Evolutionary conservation across 2,113 vertebrate species (phyloP).

Genomic region (Platichthys stellatus): DNA sequence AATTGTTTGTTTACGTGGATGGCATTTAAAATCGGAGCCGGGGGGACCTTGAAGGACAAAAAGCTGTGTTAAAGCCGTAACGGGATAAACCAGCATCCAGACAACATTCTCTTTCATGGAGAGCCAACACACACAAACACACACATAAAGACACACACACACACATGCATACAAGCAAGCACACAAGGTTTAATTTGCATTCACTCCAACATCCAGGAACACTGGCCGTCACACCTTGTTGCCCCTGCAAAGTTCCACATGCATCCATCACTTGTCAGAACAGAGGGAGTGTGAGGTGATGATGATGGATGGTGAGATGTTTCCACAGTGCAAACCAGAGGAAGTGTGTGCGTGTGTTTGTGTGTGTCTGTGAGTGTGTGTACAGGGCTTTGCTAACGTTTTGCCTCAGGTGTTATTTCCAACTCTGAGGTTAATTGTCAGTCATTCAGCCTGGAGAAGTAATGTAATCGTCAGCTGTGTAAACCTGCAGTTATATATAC

Average conservation of each 20-base stretch:
- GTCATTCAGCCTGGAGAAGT: slow-evolving; percentile 45
- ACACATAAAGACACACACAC: background rate
- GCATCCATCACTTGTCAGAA: slow-evolving; percentile 70
- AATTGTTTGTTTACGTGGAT: slow-evolving; percentile 53
- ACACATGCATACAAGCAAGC: background rate
- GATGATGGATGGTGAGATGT: slow-evolving; percentile 60
- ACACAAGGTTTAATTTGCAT: slow-evolving; percentile 34
- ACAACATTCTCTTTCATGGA: slow-evolving; percentile 36
- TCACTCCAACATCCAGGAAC: slow-evolving; percentile 20
- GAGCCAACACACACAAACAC: slow-evolving; percentile 7
- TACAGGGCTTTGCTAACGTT: background rate
- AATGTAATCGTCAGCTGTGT: slow-evolving; percentile 30
- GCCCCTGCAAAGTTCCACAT: slow-evolving; percentile 30
- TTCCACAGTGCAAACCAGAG: slow-evolving; percentile 38
- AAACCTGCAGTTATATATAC: slow-evolving; percentile 10
- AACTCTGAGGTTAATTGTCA: slow-evolving; percentile 62
- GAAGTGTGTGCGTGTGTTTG: slow-evolving; percentile 1
- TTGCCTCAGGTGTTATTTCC: slow-evolving; percentile 46
- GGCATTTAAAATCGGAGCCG: slow-evolving; percentile 46
- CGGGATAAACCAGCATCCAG: slow-evolving; percentile 41
- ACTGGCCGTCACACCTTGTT: slow-evolving; percentile 14
- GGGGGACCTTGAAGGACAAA: slow-evolving; percentile 59
- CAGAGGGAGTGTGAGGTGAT: slow-evolving; percentile 37
- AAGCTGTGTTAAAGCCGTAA: slow-evolving; percentile 47
- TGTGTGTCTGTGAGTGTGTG: background rate